phyloP scores from a whole-genome alignment of 2,888 invertebrate species.

The Epistrophe grossulariae region DNA sequence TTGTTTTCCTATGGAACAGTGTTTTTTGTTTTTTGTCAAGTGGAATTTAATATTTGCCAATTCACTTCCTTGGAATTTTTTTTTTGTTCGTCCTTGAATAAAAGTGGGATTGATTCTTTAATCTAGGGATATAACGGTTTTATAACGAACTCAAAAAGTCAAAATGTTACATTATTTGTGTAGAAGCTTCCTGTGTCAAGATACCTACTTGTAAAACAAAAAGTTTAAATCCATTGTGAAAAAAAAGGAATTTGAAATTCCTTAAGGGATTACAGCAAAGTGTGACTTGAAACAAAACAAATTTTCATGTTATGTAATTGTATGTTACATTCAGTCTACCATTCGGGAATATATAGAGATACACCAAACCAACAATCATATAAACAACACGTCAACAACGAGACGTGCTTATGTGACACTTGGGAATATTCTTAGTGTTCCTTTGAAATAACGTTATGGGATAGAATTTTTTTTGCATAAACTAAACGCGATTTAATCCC shows the following conservation, averaged over 20 bases:
- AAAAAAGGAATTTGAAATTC: background rate
- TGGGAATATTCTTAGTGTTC: background rate
- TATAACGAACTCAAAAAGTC: background rate
- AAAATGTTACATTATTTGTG: background rate
- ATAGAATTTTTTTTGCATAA: no score
- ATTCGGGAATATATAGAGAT: background rate
- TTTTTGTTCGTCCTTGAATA: background rate
- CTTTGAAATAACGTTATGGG: no score
- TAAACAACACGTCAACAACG: background rate
- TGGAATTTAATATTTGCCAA: conserved; percentile 24
- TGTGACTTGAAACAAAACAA: background rate
- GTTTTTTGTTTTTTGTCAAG: background rate
- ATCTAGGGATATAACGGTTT: background rate
- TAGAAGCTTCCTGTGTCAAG: background rate
- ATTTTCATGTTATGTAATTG: background rate
- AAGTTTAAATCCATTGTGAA: background rate
- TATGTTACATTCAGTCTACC: background rate
- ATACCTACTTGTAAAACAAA: background rate
- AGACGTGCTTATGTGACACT: background rate
- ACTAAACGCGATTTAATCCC: no score
- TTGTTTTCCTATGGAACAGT: background rate
- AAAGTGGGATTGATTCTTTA: background rate
- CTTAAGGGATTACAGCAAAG: background rate
- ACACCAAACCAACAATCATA: background rate
- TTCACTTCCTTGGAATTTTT: background rate